Base-by-base conservation (phyloP, 2,888 invertebrate genomes). In the Eucera pruinosa region DNA sequence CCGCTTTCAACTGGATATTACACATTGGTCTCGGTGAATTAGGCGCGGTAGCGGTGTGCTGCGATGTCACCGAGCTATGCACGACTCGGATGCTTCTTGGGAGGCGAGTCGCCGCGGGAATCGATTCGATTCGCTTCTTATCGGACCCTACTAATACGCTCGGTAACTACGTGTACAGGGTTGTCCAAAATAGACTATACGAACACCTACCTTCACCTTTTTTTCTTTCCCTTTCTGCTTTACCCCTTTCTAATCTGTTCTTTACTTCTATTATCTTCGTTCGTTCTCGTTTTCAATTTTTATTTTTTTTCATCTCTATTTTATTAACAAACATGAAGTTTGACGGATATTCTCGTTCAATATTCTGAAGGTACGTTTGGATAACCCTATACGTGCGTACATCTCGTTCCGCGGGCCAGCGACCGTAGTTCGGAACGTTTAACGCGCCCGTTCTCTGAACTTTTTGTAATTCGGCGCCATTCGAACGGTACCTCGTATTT, bases 11-110 rank as follows among this genome's bases (percentile, higher is more conserved):
- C 64, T 67, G 75, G 75, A 83, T 78, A 85, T 86, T 88, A 84
- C 79, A 77, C 80, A 86, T 85, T 85, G 82, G 86, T 75, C 78
- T 64, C 79, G 84, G 67, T 85, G 78, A 86, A 85, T 85, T 85
- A 85, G 77, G 72, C 72, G 76, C 80, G 85, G 85, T 87, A 87
- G 82, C 78, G 80, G 80, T 78, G 75, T 84, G 87, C 77, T 78
- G 82, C 84, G 73, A 79, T 86, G 87, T 86, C 86, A 86, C 86
- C 85, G 81, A 76, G 43, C 72, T 30, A 43, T 47, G 52, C 57
- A 43, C 68, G 68, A 39, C 45, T 47, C 50, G 41, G 11, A 41
- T 39, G 50, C 83, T 69, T 84, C 83, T 84, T 83, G 83, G 84
- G 83, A 83, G 83, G 84, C 67, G 68, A 77, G 73, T 52, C 74